phyloP scores from a whole-genome alignment of 2,888 invertebrate species.

The Drosophila subquinaria region DNA sequence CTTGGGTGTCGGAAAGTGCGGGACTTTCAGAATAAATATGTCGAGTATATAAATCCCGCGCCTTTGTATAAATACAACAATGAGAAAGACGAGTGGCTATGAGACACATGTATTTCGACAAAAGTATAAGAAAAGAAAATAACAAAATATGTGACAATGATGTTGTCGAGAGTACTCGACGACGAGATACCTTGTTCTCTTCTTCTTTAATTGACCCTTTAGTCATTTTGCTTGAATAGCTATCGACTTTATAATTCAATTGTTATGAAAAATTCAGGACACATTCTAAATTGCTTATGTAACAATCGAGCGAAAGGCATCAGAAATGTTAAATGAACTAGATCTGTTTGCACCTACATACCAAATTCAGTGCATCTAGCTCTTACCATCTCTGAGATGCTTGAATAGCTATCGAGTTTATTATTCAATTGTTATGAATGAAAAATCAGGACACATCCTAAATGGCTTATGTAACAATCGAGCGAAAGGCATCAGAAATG shows the following conservation, averaged over 20 bases:
- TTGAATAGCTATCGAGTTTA: not conserved
- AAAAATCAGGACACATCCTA: not conserved
- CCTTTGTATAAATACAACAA: conserved; percentile 37
- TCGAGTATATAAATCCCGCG: conserved; percentile 25
- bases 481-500: not conserved
- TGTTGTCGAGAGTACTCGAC: not conserved
- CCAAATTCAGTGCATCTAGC: not conserved
- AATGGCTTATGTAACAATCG: not conserved
- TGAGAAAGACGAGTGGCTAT: conserved; percentile 43
- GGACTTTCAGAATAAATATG: conserved; percentile 4
- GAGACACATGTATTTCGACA: conserved; percentile 57
- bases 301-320: not conserved
- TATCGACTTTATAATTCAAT: not conserved
- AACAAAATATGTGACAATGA: not conserved
- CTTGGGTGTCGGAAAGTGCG: not conserved
- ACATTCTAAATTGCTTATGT: not conserved
- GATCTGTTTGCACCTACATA: not conserved
- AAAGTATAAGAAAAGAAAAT: not conserved
- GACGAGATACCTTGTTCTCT: not conserved
- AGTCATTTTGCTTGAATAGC: not conserved
- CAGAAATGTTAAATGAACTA: not conserved
- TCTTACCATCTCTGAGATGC: not conserved
- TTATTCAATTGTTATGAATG: too few species aligned
- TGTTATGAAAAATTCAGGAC: not conserved
- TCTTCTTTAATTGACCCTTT: too few species aligned